These are phyloP conservation scores for Dipodomys stephensi DNA, from an alignment of 2,113 vertebrate genomes.

Conservation along the genomic window DNA sequence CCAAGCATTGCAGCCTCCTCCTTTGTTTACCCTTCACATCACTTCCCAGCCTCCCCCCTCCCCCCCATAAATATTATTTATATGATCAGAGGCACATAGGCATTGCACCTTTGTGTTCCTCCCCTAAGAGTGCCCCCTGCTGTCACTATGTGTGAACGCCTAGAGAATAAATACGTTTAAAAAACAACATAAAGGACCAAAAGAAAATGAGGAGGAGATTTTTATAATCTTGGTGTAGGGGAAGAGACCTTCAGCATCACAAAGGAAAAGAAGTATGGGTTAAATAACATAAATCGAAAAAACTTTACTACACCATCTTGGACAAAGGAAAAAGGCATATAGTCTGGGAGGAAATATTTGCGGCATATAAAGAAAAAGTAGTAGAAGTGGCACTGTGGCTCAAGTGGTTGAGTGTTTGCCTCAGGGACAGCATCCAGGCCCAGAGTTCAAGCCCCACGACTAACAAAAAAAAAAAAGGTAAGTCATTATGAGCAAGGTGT, in stretches of 20 bases:
- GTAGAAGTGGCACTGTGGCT: no score
- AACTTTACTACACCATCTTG: neutral
- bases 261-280: conserved; percentile 32
- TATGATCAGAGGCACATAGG: no score
- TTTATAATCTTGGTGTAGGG: neutral
- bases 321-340: neutral
- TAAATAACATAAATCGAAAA: neutral
- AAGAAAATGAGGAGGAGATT: conserved; percentile 2
- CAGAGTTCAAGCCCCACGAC: no score
- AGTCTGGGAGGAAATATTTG: neutral
- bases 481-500: neutral
- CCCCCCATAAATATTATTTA: no score
- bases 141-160: no score
- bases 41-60: no score
- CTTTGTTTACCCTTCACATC: no score
- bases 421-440: no score
- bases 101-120: no score
- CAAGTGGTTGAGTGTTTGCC: no score
- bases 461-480: neutral
- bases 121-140: no score
- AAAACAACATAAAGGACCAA: neutral
- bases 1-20: no score
- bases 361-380: neutral
- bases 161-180: neutral
- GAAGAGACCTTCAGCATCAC: neutral